Evolutionary conservation across 1,140 invertebrate species (phyloP), one percentile per base, ranked within the genome.

Genomic region (Bactericera cockerelli): DNA sequence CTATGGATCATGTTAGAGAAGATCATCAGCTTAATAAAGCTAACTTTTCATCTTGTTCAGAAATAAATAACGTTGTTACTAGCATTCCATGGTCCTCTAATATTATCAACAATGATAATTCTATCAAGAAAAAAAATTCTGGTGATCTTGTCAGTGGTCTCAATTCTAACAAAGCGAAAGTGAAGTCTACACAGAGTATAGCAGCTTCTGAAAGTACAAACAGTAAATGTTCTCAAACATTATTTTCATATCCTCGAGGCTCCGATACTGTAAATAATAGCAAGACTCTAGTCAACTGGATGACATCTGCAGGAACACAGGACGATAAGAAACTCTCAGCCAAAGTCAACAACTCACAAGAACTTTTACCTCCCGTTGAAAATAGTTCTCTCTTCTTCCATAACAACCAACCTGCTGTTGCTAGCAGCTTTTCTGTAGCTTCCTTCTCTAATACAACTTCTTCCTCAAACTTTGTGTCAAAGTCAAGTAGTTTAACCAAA

Each of bases 281-380:
- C 64, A 66, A 60, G 19, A 71, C 74, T 1, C 74, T 77, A 0
- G 76, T 81, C 0, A 81, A 81, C 62, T 81, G 79, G 79, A 81
- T 80, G 79, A 79, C 80, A 64, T 76, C 77, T 31, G 28, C 13
- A 13, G 28, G 4, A 31, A 31, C 13, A 6, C 28, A 31, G 13
- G 13, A 31, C 13, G 28, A 31, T 6, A 31, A 31, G 28, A 31
- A 31, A 31, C 28, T 13, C 13, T 31, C 28, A 31, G 28, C 4
- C 13, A 31, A 31, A 13, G n/a, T n/a, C n/a, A n/a, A n/a, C n/a
- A n/a, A n/a, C 13, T 31, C 28, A 31, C 28, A 31, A 6, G 28
- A n/a, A n/a, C n/a, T n/a, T n/a, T n/a, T n/a, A n/a, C 28, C 28
- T 31, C 28, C 28, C 13, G 13, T 13, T 31, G 13, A 13, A 4